phyloP scores from a whole-genome alignment of 1,140 invertebrate species.

The Meloidogyne floridensis region DNA sequence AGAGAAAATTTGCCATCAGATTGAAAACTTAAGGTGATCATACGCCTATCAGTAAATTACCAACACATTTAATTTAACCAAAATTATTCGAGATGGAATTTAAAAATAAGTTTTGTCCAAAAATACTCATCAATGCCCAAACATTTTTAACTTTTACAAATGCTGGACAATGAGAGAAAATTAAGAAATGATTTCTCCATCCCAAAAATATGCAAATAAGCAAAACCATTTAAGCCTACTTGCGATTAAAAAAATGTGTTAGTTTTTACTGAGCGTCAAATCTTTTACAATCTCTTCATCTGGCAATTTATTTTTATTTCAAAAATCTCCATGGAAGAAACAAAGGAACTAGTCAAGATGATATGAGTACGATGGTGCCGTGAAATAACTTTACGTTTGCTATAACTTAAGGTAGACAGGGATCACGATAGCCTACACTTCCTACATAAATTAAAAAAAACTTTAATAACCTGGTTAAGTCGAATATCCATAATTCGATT shows the following conservation, averaged over 20 bases:
- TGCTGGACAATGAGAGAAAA: not conserved
- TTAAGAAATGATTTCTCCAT: not conserved
- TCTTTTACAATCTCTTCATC: conserved; percentile 44
- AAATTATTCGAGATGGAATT: conserved; percentile 1
- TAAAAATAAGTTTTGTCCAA: conserved; percentile 20
- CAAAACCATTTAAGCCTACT: not conserved
- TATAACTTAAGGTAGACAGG: too few relatives aligned
- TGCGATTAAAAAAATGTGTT: not conserved
- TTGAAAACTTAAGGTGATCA: conserved; percentile 44
- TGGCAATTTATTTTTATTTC: conserved; percentile 29
- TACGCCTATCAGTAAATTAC: conserved; percentile 8
- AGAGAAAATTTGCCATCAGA: conserved; percentile 33
- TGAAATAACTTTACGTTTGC: too few relatives aligned
- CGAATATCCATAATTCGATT: conserved; percentile 99
- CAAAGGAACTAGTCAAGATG: too few relatives aligned
- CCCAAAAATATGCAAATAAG: not conserved
- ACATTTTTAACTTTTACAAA: not conserved
- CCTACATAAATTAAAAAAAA: not conserved
- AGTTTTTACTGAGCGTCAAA: conserved; percentile 30
- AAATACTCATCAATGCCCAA: not conserved
- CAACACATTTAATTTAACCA: not conserved
- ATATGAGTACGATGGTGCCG: too few relatives aligned
- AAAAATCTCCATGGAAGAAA: too few relatives aligned
- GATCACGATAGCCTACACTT: too few relatives aligned
- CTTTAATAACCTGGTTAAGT: conserved; percentile 77